phyloP scores from a whole-genome alignment of 1,140 invertebrate species.

The Oncopeltus fasciatus region DNA sequence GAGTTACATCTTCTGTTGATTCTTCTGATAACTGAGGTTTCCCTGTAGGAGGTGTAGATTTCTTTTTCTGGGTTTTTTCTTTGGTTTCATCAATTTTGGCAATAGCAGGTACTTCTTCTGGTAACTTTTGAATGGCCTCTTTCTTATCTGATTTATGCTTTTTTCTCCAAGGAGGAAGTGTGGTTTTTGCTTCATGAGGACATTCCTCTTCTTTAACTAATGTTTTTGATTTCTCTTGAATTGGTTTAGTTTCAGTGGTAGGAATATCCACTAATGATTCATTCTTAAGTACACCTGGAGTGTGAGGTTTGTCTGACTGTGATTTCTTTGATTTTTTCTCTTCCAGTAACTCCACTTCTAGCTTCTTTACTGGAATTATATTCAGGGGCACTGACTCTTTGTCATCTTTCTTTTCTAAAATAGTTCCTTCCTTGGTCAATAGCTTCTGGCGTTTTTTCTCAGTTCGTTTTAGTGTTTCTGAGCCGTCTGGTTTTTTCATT shows the following conservation, averaged over 20 bases:
- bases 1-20: slow-evolving; percentile 15
- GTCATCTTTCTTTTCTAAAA: slow-evolving; percentile 22
- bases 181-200: not conserved
- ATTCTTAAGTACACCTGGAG: slow-evolving; percentile 22
- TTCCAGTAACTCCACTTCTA: slow-evolving; percentile 15
- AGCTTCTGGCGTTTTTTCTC: slow-evolving; percentile 17
- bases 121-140: slow-evolving; percentile 21
- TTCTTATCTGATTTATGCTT: slow-evolving; percentile 15
- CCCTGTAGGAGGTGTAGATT: slow-evolving; percentile 27
- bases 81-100: slow-evolving; percentile 17
- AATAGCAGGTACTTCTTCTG: slow-evolving; percentile 19
- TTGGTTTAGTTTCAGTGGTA: not conserved
- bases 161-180: slow-evolving; percentile 9
- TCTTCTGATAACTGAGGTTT: slow-evolving; percentile 27
- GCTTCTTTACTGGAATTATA: slow-evolving; percentile 14
- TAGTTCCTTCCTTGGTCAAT: slow-evolving; percentile 25
- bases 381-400: slow-evolving; percentile 21
- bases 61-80: slow-evolving; percentile 21
- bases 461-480: slow-evolving; percentile 15
- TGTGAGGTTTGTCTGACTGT: slow-evolving; percentile 17
- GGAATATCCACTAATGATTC: not conserved
- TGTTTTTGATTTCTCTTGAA: not conserved
- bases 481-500: slow-evolving; percentile 13
- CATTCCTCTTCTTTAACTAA: not conserved
- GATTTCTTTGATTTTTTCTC: slow-evolving; percentile 21